A percentile compares a stretch with the other conserved stretches of the same genome.
These are phyloP conservation scores for Galbula dea DNA, from an alignment of 2,113 vertebrate genomes.

Conservation along the genomic window DNA sequence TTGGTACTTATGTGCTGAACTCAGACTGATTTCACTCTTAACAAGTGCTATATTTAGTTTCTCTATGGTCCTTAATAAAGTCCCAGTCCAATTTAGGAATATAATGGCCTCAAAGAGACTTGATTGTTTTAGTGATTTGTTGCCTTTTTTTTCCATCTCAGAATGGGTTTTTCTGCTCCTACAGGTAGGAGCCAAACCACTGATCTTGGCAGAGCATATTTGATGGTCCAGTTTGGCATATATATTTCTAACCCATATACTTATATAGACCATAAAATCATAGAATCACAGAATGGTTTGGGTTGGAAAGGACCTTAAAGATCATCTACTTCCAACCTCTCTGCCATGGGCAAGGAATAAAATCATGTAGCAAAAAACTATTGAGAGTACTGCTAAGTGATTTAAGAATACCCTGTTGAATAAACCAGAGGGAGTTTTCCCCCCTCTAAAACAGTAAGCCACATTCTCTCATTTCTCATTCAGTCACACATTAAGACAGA, in stretches of 20 bases:
- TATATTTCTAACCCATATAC: neutral
- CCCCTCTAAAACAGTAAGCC: neutral
- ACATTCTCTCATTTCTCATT: conserved; percentile 12
- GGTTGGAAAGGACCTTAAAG: neutral
- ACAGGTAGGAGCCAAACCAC: neutral
- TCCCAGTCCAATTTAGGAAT: neutral
- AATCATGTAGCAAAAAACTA: neutral
- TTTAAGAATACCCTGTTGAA: neutral
- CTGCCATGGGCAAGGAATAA: neutral
- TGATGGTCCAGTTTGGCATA: rapidly evolving
- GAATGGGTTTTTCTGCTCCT: neutral
- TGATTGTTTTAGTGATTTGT: neutral
- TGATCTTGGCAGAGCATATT: neutral
- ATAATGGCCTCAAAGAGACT: neutral
- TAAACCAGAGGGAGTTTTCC: rapidly evolving
- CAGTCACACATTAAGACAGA: conserved; percentile 26
- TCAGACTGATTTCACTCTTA: neutral
- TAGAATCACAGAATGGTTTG: neutral
- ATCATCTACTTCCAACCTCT: neutral
- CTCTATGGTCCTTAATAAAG: neutral
- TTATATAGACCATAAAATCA: neutral
- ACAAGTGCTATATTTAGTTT: neutral
- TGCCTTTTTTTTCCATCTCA: neutral
- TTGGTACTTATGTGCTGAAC: neutral
- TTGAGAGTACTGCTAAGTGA: neutral